Percentiles rank a stretch among this genome's conserved stretches.
Evolutionary conservation across 1,140 invertebrate genomes (phyloP).

Genomic region (Apis cerana): DNA sequence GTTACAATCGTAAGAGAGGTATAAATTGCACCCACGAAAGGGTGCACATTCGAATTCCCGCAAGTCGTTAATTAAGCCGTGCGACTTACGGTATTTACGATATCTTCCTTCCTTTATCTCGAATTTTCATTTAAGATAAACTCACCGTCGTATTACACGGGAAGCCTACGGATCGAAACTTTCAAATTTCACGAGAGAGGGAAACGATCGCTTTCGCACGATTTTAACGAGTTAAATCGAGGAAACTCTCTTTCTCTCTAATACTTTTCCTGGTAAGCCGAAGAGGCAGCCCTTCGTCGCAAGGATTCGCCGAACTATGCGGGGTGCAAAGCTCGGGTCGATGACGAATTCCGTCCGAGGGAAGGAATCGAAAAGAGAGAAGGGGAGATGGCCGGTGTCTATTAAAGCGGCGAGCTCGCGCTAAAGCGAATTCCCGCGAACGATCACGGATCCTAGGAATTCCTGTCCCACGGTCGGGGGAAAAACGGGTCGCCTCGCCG

Average conservation of each 20-base stretch:
- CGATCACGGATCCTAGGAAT: constrained; percentile 57
- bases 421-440: constrained; percentile 47
- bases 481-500: constrained; percentile 39
- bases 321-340: background rate
- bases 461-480: constrained; percentile 55
- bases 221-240: too few species aligned
- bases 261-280: constrained; percentile 5
- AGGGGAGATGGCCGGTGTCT: constrained; percentile 3
- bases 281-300: background rate
- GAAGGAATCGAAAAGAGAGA: background rate
- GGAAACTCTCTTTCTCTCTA: background rate
- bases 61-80: too few species aligned
- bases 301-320: constrained; percentile 39
- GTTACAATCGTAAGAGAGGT: too few species aligned
- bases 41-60: background rate
- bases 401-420: constrained; percentile 12
- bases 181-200: too few species aligned
- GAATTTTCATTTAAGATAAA: too few species aligned
- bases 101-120: too few species aligned
- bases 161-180: too few species aligned
- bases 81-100: too few species aligned
- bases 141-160: too few species aligned
- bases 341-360: constrained; percentile 56
- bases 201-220: too few species aligned
- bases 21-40: too few species aligned